phyloP scores from a whole-genome alignment of 2,113 vertebrate species.

The Notechis scutatus region DNA sequence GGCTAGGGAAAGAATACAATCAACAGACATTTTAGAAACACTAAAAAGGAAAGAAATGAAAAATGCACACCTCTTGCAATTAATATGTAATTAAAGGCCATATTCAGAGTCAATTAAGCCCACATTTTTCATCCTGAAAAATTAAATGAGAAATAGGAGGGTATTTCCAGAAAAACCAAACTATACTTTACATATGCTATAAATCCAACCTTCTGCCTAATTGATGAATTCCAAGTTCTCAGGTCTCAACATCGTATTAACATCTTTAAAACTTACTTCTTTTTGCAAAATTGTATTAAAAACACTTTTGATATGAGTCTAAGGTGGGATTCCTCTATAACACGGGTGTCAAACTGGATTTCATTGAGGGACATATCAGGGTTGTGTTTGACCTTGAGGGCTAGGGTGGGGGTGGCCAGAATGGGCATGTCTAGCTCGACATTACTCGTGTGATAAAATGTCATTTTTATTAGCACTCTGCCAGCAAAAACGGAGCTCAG shows the following conservation, averaged over 20 bases:
- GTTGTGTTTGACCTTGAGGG: too few relatives aligned
- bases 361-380: too few relatives aligned
- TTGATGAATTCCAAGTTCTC: neutral
- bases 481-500: too few relatives aligned
- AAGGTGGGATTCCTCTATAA: neutral
- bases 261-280: neutral
- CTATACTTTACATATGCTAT: neutral
- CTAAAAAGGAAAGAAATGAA: neutral
- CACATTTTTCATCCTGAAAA: neutral
- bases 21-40: neutral
- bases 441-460: too few relatives aligned
- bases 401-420: too few relatives aligned
- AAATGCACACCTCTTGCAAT: neutral
- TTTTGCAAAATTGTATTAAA: neutral
- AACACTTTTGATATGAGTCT: neutral
- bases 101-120: neutral
- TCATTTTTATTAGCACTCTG: too few relatives aligned
- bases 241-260: neutral
- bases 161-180: neutral
- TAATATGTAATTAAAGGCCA: neutral
- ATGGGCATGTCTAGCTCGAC: too few relatives aligned
- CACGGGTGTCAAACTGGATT: too few relatives aligned
- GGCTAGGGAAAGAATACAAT: neutral
- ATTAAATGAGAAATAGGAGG: neutral
- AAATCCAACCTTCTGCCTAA: neutral